Percentiles rank a stretch among this genome's conserved stretches.
Conservation (phyloP, 2,888 invertebrate genomes). For the Tetramorium bicarinatum region DNA sequence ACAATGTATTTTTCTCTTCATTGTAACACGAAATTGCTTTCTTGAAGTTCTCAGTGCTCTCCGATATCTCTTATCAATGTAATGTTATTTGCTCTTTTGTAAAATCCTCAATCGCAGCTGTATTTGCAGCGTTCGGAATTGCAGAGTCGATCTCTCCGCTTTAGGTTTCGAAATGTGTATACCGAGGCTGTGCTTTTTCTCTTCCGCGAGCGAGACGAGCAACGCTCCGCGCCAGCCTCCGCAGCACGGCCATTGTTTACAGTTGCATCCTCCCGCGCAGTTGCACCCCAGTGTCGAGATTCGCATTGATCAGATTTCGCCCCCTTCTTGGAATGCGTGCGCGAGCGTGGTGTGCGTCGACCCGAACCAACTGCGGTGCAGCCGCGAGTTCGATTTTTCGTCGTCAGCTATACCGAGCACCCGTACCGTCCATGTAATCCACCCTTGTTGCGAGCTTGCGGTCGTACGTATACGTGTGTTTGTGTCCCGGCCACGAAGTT, state of each 20-base stretch:
- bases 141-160: slow-evolving; percentile 11
- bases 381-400: slow-evolving; percentile 50
- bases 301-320: slow-evolving; percentile 63
- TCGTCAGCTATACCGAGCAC: neutral
- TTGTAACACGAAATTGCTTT: slow-evolving; percentile 4
- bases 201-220: neutral
- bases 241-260: slow-evolving; percentile 47
- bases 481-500: slow-evolving; percentile 65
- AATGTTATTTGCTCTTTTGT: slow-evolving; percentile 20
- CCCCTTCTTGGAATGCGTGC: slow-evolving; percentile 36
- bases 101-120: slow-evolving; percentile 2
- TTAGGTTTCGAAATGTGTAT: slow-evolving; percentile 10
- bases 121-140: neutral
- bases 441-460: slow-evolving; percentile 32
- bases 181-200: slow-evolving; percentile 1
- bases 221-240: slow-evolving; percentile 21
- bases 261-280: slow-evolving; percentile 17
- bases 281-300: slow-evolving; percentile 49
- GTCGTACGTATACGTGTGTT: slow-evolving; percentile 19
- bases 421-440: slow-evolving; percentile 37
- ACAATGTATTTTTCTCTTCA: slow-evolving; percentile 12
- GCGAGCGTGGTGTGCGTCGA: slow-evolving; percentile 20
- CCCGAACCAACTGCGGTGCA: slow-evolving; percentile 17
- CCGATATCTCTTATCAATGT: slow-evolving; percentile 1
- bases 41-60: neutral